A percentile compares a stretch with the other conserved stretches of the same genome.
phyloP scores from a whole-genome alignment of 2,888 invertebrate species.

The Luperina testacea region DNA sequence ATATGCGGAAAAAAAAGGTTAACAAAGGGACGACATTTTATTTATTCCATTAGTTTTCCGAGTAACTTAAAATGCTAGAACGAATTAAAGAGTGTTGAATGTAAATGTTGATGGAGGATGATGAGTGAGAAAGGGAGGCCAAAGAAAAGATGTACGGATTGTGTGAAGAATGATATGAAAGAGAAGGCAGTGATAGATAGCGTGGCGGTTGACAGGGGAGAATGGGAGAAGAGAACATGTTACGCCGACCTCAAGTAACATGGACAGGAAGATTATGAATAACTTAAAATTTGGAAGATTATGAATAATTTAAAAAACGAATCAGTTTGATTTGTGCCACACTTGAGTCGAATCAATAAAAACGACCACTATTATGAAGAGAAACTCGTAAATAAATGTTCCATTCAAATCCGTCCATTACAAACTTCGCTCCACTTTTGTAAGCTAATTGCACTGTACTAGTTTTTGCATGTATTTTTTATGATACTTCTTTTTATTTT shows the following conservation, averaged over 20 bases:
- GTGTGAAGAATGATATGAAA: no score
- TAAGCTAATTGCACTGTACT: not conserved
- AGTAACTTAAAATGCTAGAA: not conserved
- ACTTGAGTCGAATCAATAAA: not conserved
- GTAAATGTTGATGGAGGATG: not conserved
- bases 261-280: not conserved
- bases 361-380: not conserved
- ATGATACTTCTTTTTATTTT: slow-evolving; percentile 26
- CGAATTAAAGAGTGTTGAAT: not conserved
- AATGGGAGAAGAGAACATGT: not conserved
- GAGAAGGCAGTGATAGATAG: no score
- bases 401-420: not conserved
- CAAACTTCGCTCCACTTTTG: not conserved
- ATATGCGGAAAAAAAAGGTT: not conserved
- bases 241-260: not conserved
- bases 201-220: not conserved
- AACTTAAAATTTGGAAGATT: no score
- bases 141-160: not conserved
- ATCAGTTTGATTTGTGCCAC: not conserved
- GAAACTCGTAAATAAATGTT: not conserved
- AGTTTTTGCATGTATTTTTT: slow-evolving; percentile 60
- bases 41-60: not conserved
- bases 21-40: no score
- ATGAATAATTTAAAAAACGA: no score
- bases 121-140: no score